Conservation (phyloP, 2,113 vertebrate species). For the Coturnix japonica region DNA sequence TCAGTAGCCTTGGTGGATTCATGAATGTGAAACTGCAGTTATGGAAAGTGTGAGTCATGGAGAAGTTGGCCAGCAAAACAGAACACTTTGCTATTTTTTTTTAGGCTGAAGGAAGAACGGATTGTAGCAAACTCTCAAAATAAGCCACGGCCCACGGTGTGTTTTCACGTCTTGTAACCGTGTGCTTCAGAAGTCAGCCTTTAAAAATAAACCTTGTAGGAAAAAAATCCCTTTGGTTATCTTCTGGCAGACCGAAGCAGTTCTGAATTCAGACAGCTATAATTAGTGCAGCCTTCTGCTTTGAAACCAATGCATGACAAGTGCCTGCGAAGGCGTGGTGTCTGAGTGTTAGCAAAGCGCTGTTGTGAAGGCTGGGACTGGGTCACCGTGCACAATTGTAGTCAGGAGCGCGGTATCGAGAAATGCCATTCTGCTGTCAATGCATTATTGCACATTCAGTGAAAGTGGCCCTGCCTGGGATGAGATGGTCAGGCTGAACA, state of each 20-base stretch:
- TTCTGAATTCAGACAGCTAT: background rate
- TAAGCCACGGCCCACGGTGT: background rate
- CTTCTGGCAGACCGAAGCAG: background rate
- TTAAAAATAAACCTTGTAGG: background rate
- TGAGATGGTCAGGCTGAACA: background rate
- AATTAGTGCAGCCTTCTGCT: background rate
- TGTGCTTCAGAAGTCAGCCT: background rate
- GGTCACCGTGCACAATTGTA: fast-evolving
- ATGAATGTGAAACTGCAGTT: constrained; percentile 3
- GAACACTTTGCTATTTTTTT: background rate
- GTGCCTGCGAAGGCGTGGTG: background rate
- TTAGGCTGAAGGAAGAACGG: background rate
- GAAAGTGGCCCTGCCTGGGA: background rate
- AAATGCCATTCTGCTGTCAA: background rate
- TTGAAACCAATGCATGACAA: background rate
- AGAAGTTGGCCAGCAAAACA: background rate
- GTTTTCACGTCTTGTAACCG: background rate
- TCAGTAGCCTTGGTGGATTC: constrained; percentile 7
- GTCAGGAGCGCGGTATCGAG: fast-evolving
- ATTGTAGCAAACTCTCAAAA: background rate
- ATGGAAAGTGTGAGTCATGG: background rate
- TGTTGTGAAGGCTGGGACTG: fast-evolving
- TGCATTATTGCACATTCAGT: background rate
- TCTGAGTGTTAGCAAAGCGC: background rate
- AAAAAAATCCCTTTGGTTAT: background rate